Base-by-base conservation (phyloP, 2,797 vertebrate genomes). In the Momotus momota region DNA sequence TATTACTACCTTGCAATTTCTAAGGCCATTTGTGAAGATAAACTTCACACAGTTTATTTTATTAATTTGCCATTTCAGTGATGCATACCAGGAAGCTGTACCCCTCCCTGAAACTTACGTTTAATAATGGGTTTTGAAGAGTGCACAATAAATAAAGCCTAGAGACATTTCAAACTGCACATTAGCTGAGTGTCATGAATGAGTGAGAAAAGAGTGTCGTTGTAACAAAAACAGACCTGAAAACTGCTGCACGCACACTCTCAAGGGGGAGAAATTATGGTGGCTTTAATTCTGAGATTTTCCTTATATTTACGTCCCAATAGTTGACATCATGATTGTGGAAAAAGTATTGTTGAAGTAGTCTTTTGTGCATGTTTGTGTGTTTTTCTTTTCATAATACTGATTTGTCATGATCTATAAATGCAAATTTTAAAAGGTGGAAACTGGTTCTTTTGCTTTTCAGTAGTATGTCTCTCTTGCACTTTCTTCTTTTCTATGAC, bases 141-240 rank as follows among this genome's bases (percentile, higher is more conserved):
- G 70, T 62, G 48, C 43, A 73, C 40, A 52, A 14, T 81, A 88
- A 81, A 54, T 93, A 80, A 93, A 72, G 71, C 86, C 70, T 73
- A 66, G 54, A 83, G 77, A 93, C 43, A 6, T 88, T 90, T 83
- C 65, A 66, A 57, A 45, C 60, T 77, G 77, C 88, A 95, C 43
- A 41, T 95, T 95, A 94, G 69, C 78, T 41, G 55, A 85, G 51
- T 86, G 55, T 73, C 35, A 12, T 43, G 81, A 94, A 55, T 93
- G 87, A 90, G 88, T 27, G 78, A 90, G 86, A 74, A 75, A 73
- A 75, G 48, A 31, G 27, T 71, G 72, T 85, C n/a, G 33, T 93
- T 35, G 67, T 86, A 66, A 89, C 88, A 74, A 84, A 79, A 73
- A 85, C 26, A 41, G 54, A 81, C 79, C 43, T 75, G 81, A 72